Evolutionary conservation across 2,888 invertebrate species (phyloP).

Genomic region (Sceliomorpha sp.): DNA sequence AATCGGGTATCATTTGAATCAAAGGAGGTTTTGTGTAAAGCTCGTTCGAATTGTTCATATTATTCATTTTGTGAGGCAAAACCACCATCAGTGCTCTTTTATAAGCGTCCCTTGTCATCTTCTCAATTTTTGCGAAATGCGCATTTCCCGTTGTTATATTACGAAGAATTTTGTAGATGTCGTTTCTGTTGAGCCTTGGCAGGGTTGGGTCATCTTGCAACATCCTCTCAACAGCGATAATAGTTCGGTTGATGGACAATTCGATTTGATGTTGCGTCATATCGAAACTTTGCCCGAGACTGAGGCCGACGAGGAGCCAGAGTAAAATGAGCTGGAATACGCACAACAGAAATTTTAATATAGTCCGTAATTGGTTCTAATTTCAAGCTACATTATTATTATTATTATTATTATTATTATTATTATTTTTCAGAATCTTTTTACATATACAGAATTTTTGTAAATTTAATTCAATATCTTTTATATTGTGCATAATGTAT

Average conservation of each 20-base stretch:
- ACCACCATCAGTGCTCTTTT: constrained; percentile 85
- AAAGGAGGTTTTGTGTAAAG: constrained; percentile 86
- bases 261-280: constrained; percentile 70
- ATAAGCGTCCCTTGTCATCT: constrained; percentile 77
- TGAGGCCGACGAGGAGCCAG: constrained; percentile 66
- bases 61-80: constrained; percentile 84
- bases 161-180: constrained; percentile 85
- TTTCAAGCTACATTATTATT: no score
- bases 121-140: constrained; percentile 62
- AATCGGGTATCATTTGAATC: constrained; percentile 82
- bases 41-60: constrained; percentile 83
- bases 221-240: constrained; percentile 85
- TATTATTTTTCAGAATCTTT: no score
- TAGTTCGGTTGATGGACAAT: constrained; percentile 81
- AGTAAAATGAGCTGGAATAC: constrained; percentile 67
- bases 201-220: constrained; percentile 84
- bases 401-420: no score
- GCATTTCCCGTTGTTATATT: constrained; percentile 81
- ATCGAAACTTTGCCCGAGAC: constrained; percentile 65
- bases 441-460: no score
- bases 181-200: constrained; percentile 84
- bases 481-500: no score
- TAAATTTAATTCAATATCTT: no score
- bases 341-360: constrained; percentile 24
- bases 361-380: no score